Evolutionary conservation across 1,140 invertebrate species (phyloP), one percentile per base, ranked within the genome.

Genomic region (Colletes latitarsis): DNA sequence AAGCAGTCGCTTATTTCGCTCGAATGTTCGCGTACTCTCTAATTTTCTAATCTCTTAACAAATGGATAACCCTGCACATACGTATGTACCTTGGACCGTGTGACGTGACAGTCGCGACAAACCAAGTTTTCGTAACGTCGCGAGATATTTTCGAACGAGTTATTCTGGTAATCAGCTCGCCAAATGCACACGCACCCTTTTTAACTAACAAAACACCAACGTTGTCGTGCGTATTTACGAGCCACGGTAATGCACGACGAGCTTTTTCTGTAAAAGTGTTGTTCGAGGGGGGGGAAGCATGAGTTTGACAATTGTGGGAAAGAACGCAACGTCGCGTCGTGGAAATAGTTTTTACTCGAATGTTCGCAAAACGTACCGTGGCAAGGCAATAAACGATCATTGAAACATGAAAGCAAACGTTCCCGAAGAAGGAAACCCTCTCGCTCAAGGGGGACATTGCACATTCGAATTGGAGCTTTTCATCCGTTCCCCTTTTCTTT

Each of bases 91-190:
- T 83, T 43, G 12, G 49, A 76, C 71, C 67, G 67, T 41, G 53
- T 76, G 82, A 83, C 78, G 58, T 67, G 68, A 39, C 17, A 60
- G 53, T 43, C 55, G 67, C 52, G 73, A 60, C 67, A 70, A 67
- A 10, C 46, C n/a, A 15, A 63, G 21, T 69, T 87, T 81, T 87
- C 77, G 83, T 81, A 88, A 87, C 39, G 66, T 71, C 74, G 55
- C n/a, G 71, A 58, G 71, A 85, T 87, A 87, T 87, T 85, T 87
- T 85, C 62, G 69, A 57, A 30, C 77, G 63, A 76, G 41, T 82
- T 70, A 66, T 75, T 88, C 66, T 83, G 87, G 81, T 81, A 68
- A 63, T 52, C 39, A 21, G 73, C 75, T 64, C 74, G 57, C 19
- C n/a, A 14, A 55, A 57, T 49, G 39, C 9, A 39, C 30, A 30